Base-by-base conservation (phyloP, 2,797 vertebrate genomes). In the Pseudomugil gertrudae region DNA sequence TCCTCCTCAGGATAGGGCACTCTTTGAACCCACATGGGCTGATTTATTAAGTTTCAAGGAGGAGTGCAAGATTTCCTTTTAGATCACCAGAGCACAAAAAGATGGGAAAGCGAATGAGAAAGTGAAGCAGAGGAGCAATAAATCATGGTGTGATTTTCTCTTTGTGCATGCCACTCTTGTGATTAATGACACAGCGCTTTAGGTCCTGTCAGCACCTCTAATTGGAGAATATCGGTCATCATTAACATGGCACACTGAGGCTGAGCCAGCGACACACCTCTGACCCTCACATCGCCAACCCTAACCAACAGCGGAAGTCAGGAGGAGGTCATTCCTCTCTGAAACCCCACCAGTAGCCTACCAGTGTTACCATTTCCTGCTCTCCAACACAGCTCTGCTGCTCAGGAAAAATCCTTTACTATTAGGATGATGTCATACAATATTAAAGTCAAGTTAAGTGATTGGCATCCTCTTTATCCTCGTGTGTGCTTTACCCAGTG, bases 181-280 rank as follows among this genome's bases (percentile, higher is more conserved):
- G 93, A 94, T 94, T 92, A 94, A 95, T 95, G 93, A 88, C 89
- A 82, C 78, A 68, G 80, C 55, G 74, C 91, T 92, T 92, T 91
- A 92, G 90, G 87, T 90, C 82, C 92, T 90, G 93, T 92, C 93
- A 92, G 81, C 86, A 74, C 92, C 83, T 93, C 90, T 94, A 95
- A 95, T 95, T 94, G 93, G 89, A 87, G 90, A 81, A 84, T 90
- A 94, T 94, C 93, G 85, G 91, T 95, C 93, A 95, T 94, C 91
- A 93, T 94, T 94, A 94, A 90, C 85, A 82, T 83, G 89, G 90
- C 83, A 83, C 72, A 66, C 84, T 63, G 84, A 85, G 85, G 84
- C 81, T 63, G 29, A 73, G 76, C 48, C 74, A 55, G 71, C 59
- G 76, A 86, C 88, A 88, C 87, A 81, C 87, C 81, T 83, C 74